Evolutionary conservation across 2,888 invertebrate species (phyloP).

Genomic region (Trachelus tabidus): DNA sequence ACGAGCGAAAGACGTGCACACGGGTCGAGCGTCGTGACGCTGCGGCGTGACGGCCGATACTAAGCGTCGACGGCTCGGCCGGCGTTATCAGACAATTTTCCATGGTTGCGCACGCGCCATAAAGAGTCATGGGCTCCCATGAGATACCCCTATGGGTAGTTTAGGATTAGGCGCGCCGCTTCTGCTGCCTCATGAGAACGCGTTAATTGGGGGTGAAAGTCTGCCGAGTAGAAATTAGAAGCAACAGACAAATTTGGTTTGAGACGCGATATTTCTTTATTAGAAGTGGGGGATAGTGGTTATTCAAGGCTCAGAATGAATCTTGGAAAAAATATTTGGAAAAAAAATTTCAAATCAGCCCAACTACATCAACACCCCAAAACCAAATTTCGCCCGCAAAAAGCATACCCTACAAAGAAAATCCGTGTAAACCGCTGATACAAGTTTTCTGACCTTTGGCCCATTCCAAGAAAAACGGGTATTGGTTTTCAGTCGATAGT

Average conservation of each 20-base stretch:
- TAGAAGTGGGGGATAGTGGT: background rate
- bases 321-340: background rate
- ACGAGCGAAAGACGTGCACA: background rate
- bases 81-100: constrained; percentile 55
- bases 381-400: background rate
- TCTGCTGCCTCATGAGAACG: constrained; percentile 18
- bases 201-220: constrained; percentile 5
- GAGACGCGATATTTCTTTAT: background rate
- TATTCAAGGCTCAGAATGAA: background rate
- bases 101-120: constrained; percentile 44
- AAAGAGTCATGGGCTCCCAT: constrained; percentile 23
- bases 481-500: constrained; percentile 16
- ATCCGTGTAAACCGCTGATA: background rate
- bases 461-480: background rate
- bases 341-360: no score
- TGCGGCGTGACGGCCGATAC: constrained; percentile 53
- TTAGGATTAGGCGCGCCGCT: constrained; percentile 43
- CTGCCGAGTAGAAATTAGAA: background rate
- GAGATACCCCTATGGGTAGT: constrained; percentile 34
- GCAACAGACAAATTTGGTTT: background rate
- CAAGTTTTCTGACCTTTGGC: constrained; percentile 18
- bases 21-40: constrained; percentile 41
- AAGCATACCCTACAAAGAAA: accelerated
- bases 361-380: no score
- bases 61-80: constrained; percentile 46